A percentile compares a stretch with the other conserved stretches of the same genome.
These are phyloP conservation scores for Rhopalosiphum maidis DNA, from an alignment of 1,140 invertebrate species.

Conservation along the genomic window DNA sequence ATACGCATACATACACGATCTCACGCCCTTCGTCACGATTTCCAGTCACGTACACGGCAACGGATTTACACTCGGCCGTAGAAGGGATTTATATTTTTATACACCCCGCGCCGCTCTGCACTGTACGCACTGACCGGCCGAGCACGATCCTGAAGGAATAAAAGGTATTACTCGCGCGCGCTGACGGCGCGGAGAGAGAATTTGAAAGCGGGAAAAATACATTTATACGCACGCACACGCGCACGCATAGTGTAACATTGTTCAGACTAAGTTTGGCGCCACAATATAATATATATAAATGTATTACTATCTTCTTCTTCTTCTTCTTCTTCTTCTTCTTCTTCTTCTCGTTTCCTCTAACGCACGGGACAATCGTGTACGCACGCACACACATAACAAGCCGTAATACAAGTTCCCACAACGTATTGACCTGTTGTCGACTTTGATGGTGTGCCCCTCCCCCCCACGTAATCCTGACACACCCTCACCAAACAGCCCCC, in stretches of 20 bases:
- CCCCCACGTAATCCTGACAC: not conserved
- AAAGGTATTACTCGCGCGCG: conserved; percentile 29
- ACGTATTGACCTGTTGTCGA: conserved; percentile 54
- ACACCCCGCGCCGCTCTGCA: not conserved
- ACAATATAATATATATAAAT: not conserved
- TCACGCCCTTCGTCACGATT: conserved; percentile 54
- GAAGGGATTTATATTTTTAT: conserved; percentile 51
- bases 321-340: not conserved
- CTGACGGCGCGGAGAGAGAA: not conserved
- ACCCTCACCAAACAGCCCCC: not conserved
- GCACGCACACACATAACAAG: not conserved
- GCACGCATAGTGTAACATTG: not conserved
- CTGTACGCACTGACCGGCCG: not conserved
- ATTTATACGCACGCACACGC: not conserved
- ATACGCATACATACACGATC: not conserved
- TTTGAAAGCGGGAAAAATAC: conserved; percentile 41
- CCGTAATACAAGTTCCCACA: conserved; percentile 51
- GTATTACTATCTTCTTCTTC: not conserved
- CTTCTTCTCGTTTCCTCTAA: conserved; percentile 3
- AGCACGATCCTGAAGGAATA: conserved; percentile 51
- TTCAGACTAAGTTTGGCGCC: conserved; percentile 45
- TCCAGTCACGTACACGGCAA: conserved; percentile 49
- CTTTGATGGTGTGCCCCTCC: conserved; percentile 41
- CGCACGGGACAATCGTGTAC: conserved; percentile 40
- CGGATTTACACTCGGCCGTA: conserved; percentile 54